Base-by-base conservation (phyloP, 2,888 invertebrate genomes). In the Lycocerus yunnanus region DNA sequence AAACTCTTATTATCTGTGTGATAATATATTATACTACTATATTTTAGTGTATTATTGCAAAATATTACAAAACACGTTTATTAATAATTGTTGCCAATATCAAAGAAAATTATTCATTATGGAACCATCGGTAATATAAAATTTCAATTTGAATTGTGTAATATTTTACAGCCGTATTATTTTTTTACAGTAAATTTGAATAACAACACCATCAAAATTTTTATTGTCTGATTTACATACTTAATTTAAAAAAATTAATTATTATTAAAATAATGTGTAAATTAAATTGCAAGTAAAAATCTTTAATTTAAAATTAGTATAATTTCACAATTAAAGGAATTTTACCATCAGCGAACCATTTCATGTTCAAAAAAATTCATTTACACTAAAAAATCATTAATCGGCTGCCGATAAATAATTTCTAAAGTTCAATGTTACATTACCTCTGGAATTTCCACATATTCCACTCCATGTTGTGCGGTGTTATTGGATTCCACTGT, bases 401-500 rank as follows among this genome's bases (percentile, higher is more conserved):
- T 65, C 63, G 63, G 20, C 43, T 70, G 61, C 16, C 61, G 15
- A 70, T 70, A 70, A 70, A 70, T 70, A 70, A 15, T 43, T 15
- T 21, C n/a, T 67, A 67, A 67, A 67, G 43, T 67, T 69, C 69
- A 71, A 71, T 15, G 58, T 59, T 66, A 88, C 92, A n/a, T 91
- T 86, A 94, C 95, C 90, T 93, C 89, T 43, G 90, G 89, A 84
- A 94, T 88, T 88, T 95, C 94, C 80, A 94, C 91, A 85, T 95
- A 94, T 82, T 93, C 92, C 60, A 95, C 91, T 15, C 94, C 94
- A 83, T 94, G 93, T 72, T 94, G 94, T 79, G 92, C 91, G 73
- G 94, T 92, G 65, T 92, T 91, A 84, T 95, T 95, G 68, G 92
- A 92, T 82, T 93, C 90, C 77, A 94, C 95, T 76, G 91, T 92